These are phyloP conservation scores for Coreoperca whiteheadi DNA, from an alignment of 2,113 vertebrate species.

Conservation along the genomic window DNA sequence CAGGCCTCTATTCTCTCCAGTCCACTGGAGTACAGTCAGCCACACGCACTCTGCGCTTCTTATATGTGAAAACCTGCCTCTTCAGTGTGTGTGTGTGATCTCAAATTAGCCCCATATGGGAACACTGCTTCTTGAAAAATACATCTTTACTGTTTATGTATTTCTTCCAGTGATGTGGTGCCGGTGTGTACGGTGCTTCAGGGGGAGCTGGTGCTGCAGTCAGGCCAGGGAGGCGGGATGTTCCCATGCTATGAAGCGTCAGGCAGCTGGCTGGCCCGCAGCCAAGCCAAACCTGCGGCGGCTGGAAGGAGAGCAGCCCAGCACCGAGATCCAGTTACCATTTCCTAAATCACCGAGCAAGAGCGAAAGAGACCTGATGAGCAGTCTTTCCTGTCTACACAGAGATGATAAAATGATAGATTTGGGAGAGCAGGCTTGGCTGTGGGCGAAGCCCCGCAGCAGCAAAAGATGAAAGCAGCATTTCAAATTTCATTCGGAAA, in stretches of 20 bases:
- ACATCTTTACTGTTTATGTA: slow-evolving; percentile 40
- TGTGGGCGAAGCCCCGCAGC: slow-evolving; percentile 29
- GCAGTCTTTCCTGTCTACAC: slow-evolving; percentile 68
- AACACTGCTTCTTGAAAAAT: slow-evolving; percentile 47
- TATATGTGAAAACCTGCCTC: slow-evolving; percentile 45
- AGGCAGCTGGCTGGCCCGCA: slow-evolving; percentile 76
- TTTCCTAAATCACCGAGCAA: slow-evolving; percentile 74
- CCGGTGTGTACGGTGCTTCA: slow-evolving; percentile 56
- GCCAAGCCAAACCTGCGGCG: slow-evolving; percentile 79
- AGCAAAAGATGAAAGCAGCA: slow-evolving; percentile 56
- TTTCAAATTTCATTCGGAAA: slow-evolving; percentile 50
- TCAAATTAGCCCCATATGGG: slow-evolving; percentile 57
- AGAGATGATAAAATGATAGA: slow-evolving; percentile 67
- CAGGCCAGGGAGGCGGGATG: slow-evolving; percentile 81
- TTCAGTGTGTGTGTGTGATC: slow-evolving; percentile 16
- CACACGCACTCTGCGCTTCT: slow-evolving; percentile 29
- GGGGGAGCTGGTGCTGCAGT: slow-evolving; percentile 60
- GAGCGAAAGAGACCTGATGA: slow-evolving; percentile 69
- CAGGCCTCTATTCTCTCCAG: slow-evolving; percentile 45
- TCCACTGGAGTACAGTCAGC: slow-evolving; percentile 42
- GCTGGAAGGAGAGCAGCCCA: slow-evolving; percentile 66
- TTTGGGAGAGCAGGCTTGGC: slow-evolving; percentile 45
- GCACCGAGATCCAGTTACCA: slow-evolving; percentile 79
- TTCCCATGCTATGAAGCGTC: slow-evolving; percentile 87
- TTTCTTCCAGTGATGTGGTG: slow-evolving; percentile 46